Evolutionary conservation across 1,140 invertebrate genomes (phyloP).

Genomic region (Papilio xuthus): DNA sequence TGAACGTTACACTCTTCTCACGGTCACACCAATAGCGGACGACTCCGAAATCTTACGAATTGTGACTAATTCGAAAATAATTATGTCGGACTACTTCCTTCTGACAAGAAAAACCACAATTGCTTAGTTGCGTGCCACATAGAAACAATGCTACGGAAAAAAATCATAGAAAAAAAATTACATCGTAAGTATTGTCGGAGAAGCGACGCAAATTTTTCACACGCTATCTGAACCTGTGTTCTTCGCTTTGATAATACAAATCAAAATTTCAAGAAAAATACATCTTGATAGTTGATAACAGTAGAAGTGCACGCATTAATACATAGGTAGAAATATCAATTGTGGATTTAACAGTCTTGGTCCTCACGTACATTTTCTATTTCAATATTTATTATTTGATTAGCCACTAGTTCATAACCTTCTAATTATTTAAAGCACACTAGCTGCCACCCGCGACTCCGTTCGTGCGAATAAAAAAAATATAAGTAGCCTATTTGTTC

Average conservation of each 20-base stretch:
- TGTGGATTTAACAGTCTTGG: neutral
- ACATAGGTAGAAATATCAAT: neutral
- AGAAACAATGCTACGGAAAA: conserved; percentile 59
- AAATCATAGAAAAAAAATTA: conserved; percentile 51
- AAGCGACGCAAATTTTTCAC: conserved; percentile 33
- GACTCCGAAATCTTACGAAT: conserved; percentile 63
- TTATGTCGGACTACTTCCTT: conserved; percentile 64
- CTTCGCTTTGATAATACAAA: conserved; percentile 5
- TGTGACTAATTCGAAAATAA: conserved; percentile 74
- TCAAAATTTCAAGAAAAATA: neutral
- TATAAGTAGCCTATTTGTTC: too few relatives aligned
- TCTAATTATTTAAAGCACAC: neutral
- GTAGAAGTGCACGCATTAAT: neutral
- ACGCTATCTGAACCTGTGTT: conserved; percentile 26
- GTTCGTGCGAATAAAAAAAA: too few relatives aligned
- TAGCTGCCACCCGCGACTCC: too few relatives aligned
- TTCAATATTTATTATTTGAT: neutral
- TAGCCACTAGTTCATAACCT: too few relatives aligned
- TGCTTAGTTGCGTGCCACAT: conserved; percentile 63
- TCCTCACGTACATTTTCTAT: neutral
- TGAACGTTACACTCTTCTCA: conserved; percentile 52
- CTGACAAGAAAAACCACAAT: conserved; percentile 69
- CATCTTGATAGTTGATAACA: neutral
- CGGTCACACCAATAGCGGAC: conserved; percentile 46
- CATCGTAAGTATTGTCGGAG: conserved; percentile 12